phyloP scores from a whole-genome alignment of 1,140 invertebrate genomes.

The Himalopsyche phryganea region DNA sequence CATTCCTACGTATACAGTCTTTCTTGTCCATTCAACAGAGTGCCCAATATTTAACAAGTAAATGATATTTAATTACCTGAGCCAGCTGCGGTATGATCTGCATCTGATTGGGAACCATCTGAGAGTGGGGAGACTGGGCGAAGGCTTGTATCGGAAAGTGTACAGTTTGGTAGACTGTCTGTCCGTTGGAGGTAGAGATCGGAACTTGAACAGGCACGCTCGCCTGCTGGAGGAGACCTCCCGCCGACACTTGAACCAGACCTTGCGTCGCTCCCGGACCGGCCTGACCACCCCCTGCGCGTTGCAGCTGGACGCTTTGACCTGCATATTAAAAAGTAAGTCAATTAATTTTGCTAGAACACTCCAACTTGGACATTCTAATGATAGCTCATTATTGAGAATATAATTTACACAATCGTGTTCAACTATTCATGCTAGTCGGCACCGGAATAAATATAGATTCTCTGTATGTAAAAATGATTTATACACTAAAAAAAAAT shows the following conservation, averaged over 20 bases:
- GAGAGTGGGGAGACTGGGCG: slow-evolving; percentile 53
- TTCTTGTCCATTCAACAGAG: too few species aligned
- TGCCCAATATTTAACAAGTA: too few species aligned
- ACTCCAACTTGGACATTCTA: too few species aligned
- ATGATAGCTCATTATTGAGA: too few species aligned
- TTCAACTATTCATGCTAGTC: too few species aligned
- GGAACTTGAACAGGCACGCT: slow-evolving; percentile 90
- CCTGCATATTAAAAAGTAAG: slow-evolving; percentile 10
- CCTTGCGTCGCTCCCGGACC: slow-evolving; percentile 59
- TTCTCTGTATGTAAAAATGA: too few species aligned
- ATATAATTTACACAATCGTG: too few species aligned
- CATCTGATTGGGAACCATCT: slow-evolving; percentile 51
- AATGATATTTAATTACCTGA: slow-evolving; percentile 52
- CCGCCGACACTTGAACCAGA: slow-evolving; percentile 64
- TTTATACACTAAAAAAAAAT: too few species aligned
- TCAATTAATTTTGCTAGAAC: neutral
- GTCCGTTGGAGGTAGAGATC: slow-evolving; percentile 82
- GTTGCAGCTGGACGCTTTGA: slow-evolving; percentile 26
- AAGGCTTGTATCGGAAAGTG: slow-evolving; percentile 84
- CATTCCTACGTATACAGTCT: too few species aligned
- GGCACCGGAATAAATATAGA: too few species aligned
- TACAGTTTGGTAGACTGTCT: slow-evolving; percentile 89
- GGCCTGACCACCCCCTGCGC: slow-evolving; percentile 48
- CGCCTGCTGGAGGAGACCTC: slow-evolving; percentile 60
- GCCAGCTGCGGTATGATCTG: slow-evolving; percentile 75